Conservation (phyloP, 2,888 invertebrate genomes). For the Mystacides longicornis region DNA sequence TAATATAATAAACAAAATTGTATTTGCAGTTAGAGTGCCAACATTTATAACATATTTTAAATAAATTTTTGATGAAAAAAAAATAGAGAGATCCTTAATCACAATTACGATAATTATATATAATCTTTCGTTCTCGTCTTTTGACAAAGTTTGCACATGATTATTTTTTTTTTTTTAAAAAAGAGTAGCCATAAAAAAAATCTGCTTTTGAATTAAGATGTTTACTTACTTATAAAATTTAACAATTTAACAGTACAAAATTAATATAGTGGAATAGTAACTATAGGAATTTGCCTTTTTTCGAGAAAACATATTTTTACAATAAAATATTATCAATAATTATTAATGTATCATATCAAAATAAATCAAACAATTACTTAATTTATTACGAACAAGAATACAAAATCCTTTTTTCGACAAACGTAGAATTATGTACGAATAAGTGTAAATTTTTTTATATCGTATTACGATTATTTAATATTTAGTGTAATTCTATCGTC, state of each 20-base stretch:
- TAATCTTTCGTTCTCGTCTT: background rate
- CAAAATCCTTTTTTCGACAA: background rate
- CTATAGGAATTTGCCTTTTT: background rate
- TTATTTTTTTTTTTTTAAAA: constrained; percentile 7
- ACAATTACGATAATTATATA: too few species aligned
- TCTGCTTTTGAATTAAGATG: background rate
- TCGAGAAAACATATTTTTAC: background rate
- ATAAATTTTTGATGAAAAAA: too few species aligned
- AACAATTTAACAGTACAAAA: background rate
- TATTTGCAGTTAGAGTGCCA: constrained; percentile 26
- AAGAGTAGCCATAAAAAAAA: background rate
- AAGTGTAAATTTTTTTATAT: too few species aligned
- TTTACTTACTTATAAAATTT: background rate
- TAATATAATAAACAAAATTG: constrained; percentile 14
- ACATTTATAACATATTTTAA: constrained; percentile 25
- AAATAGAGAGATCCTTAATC: too few species aligned
- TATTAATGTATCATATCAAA: too few species aligned
- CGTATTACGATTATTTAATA: too few species aligned
- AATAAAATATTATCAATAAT: too few species aligned
- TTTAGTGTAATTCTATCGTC: background rate
- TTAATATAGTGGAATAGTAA: too few species aligned
- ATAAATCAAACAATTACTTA: too few species aligned
- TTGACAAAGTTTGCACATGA: constrained; percentile 4
- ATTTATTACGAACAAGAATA: background rate
- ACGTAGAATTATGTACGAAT: background rate